A percentile compares a stretch with the other conserved stretches of the same genome.
These are phyloP conservation scores for Hirtodrosophila confusa DNA, from an alignment of 2,888 invertebrate genomes.

Conservation along the genomic window DNA sequence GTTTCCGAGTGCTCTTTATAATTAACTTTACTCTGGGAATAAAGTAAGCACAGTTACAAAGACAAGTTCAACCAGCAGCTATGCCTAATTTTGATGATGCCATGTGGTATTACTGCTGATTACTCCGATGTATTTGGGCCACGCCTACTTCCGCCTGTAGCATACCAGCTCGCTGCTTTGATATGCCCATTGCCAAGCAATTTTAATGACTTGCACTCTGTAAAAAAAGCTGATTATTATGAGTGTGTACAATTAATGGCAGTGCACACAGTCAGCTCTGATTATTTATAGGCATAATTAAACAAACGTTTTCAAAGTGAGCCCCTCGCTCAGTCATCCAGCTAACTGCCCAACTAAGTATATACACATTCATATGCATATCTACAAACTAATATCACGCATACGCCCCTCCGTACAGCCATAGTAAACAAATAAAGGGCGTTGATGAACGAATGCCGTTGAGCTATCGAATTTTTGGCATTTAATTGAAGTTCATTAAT, in stretches of 20 bases:
- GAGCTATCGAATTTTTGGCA: conserved; percentile 38
- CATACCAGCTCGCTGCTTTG: conserved; percentile 24
- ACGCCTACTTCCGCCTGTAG: conserved; percentile 43
- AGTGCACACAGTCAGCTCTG: conserved; percentile 59
- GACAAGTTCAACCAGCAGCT: too few relatives aligned
- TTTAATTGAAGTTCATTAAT: conserved; percentile 73
- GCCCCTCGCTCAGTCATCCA: conserved; percentile 41
- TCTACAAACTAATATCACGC: conserved; percentile 41
- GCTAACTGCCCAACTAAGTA: conserved; percentile 16
- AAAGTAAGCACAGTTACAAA: not conserved
- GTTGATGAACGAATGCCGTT: conserved; percentile 18
- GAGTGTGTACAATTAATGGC: conserved; percentile 66
- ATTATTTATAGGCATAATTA: conserved; percentile 77
- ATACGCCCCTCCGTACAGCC: conserved; percentile 50
- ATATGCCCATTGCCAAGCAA: conserved; percentile 46
- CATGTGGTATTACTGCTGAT: not conserved
- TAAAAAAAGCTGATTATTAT: conserved; percentile 58
- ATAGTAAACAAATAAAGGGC: conserved; percentile 46
- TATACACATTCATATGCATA: conserved; percentile 4
- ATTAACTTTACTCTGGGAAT: not conserved
- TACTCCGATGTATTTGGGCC: conserved; percentile 11
- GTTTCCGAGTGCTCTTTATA: not conserved
- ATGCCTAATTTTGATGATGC: conserved; percentile 1
- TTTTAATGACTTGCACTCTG: conserved; percentile 63
- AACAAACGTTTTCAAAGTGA: conserved; percentile 60